These are phyloP conservation scores for Dorcus parallelipipedus DNA, from an alignment of 2,888 invertebrate genomes.

Conservation along the genomic window DNA sequence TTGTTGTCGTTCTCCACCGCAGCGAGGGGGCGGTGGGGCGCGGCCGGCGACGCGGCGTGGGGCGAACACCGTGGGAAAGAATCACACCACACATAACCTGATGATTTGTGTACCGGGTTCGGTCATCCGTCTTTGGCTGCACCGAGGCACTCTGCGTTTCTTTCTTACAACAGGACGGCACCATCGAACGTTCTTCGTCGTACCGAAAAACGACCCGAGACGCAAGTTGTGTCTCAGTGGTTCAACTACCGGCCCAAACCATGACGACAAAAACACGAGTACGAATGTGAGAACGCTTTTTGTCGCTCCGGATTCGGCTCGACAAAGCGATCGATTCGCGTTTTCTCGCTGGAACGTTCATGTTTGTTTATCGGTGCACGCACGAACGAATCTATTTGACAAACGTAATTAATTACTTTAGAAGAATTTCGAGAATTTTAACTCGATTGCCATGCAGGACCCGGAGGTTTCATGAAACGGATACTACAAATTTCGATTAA, in stretches of 20 bases:
- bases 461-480: too few relatives aligned
- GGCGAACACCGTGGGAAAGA: constrained; percentile 43
- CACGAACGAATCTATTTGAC: too few relatives aligned
- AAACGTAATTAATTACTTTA: too few relatives aligned
- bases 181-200: constrained; percentile 23
- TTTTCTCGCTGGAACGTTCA: too few relatives aligned
- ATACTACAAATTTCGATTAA: too few relatives aligned
- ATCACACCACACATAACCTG: constrained; percentile 41
- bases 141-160: constrained; percentile 30
- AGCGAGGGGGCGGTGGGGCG: constrained; percentile 4
- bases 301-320: not conserved
- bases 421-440: too few relatives aligned
- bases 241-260: not conserved
- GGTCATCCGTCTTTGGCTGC: constrained; percentile 18
- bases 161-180: constrained; percentile 32
- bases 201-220: not conserved
- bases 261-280: not conserved
- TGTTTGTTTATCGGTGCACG: too few relatives aligned
- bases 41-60: constrained; percentile 24
- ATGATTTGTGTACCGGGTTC: constrained; percentile 41
- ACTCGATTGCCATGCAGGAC: too few relatives aligned
- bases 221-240: not conserved
- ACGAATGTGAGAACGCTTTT: not conserved
- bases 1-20: constrained; percentile 35
- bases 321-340: not conserved